phyloP scores from a whole-genome alignment of 2,113 vertebrate genomes.

The Nycticorax nycticorax region DNA sequence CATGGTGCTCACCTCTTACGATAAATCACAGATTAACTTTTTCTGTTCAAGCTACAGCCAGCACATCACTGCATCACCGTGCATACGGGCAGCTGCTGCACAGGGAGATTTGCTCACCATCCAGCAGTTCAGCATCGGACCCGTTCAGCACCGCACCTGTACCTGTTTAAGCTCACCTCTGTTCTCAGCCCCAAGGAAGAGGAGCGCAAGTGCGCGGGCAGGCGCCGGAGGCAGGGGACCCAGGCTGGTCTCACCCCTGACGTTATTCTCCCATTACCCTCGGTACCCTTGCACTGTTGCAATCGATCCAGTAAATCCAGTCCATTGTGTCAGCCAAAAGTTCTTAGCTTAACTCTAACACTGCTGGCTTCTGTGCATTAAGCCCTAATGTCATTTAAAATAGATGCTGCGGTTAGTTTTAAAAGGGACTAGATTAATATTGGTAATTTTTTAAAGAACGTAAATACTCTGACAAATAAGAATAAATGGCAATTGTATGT shows the following conservation, averaged over 20 bases:
- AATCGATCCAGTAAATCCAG: not conserved
- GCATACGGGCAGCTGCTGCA: accelerated
- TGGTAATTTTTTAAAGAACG: not conserved
- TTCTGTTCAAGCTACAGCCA: accelerated
- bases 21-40: not conserved
- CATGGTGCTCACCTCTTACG: accelerated
- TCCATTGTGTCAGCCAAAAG: not conserved
- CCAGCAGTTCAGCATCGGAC: not conserved
- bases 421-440: not conserved
- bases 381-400: not conserved
- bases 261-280: not conserved
- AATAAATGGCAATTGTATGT: not conserved
- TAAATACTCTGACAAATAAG: not conserved
- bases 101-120: accelerated
- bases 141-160: not conserved
- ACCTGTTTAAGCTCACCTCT: accelerated
- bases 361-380: not conserved
- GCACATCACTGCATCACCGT: accelerated
- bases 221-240: accelerated
- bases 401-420: not conserved
- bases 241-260: accelerated
- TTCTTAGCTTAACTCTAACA: not conserved
- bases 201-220: accelerated
- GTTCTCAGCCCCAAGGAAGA: not conserved
- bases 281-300: not conserved